These are phyloP conservation scores for Babylonia areolata DNA, from an alignment of 1,140 invertebrate genomes.

Conservation along the genomic window DNA sequence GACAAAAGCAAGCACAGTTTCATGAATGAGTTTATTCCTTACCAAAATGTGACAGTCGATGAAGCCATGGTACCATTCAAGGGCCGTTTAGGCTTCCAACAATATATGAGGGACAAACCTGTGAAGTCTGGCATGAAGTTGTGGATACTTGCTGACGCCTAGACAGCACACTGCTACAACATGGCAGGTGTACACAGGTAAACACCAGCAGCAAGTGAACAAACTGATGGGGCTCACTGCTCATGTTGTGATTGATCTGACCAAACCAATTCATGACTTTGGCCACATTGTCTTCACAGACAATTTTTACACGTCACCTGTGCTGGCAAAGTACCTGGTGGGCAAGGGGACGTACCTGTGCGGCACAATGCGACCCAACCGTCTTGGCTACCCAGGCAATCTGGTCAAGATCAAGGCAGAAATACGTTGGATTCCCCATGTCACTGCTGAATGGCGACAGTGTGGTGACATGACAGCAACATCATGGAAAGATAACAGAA, in stretches of 20 bases:
- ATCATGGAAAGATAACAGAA: constrained; percentile 47
- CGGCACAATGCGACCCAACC: constrained; percentile 42
- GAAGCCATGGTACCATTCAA: constrained; percentile 51
- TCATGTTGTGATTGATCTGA: constrained; percentile 66
- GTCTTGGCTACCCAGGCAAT: constrained; percentile 39
- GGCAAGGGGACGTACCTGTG: constrained; percentile 58
- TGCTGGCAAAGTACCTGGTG: constrained; percentile 69
- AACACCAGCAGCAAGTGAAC: constrained; percentile 32
- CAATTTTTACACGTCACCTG: constrained; percentile 74
- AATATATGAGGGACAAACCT: constrained; percentile 50
- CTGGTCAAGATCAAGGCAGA: background rate
- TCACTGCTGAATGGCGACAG: background rate
- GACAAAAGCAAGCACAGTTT: constrained; percentile 28
- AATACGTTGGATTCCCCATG: background rate
- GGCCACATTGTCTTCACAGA: constrained; percentile 74
- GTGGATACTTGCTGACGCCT: constrained; percentile 44
- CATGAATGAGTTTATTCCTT: constrained; percentile 19
- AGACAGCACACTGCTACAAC: constrained; percentile 42
- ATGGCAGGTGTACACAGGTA: constrained; percentile 46
- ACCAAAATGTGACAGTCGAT: constrained; percentile 48
- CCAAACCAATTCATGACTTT: constrained; percentile 65
- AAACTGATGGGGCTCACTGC: constrained; percentile 53
- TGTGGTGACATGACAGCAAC: constrained; percentile 32
- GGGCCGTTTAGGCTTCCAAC: constrained; percentile 40
- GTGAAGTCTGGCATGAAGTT: constrained; percentile 52